Evolutionary conservation across 2,797 vertebrate genomes (phyloP), one percentile per base, ranked within the genome.

Genomic region (Acanthurus tractus): DNA sequence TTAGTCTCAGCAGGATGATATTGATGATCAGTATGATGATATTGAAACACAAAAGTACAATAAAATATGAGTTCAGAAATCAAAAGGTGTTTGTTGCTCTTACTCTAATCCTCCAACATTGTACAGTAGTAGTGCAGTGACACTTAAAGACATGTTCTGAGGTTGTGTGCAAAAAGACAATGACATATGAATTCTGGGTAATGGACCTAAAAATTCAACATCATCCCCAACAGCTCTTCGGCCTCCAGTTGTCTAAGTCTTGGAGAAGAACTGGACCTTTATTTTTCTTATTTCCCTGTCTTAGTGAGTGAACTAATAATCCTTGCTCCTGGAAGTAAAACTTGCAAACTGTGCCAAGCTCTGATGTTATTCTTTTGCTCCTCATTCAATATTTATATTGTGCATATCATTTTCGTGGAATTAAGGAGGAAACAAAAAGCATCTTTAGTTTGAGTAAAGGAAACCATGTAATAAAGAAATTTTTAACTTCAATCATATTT

Each of bases 351-450:
- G 11, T 34, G 42, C 23, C 46, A 6, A 42, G 12, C 53, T 44
- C 18, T 29, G 14, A 12, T 12, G 42, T 56, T n/a, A 22, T 50
- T n/a, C 44, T 46, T 25, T 57, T 14, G 55, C 23, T 52, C 12
- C 11, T 38, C n/a, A 36, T 9, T 40, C 12, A 40, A 63, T 46
- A 14, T 9, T 29, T 48, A 3, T n/a, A 15, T 63, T 14, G 34
- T 61, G 15, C 23, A 53, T 57, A 53, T 67, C 1, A 53, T 71
- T 29, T 53, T 15, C 44, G 61, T 56, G 12, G 7, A 75, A 52
- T 69, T 20, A 56, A 66, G 23, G 68, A 75, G 62, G 67, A 67
- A 54, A 73, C 29, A 14, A 34, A 55, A 38, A 29, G 2, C 7
- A 44, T 18, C 0, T 34, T 44, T n/a, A 69, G 11, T 45, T 49